Conservation (phyloP, 2,113 vertebrate genomes). For the Gnathonemus longibarbis region DNA sequence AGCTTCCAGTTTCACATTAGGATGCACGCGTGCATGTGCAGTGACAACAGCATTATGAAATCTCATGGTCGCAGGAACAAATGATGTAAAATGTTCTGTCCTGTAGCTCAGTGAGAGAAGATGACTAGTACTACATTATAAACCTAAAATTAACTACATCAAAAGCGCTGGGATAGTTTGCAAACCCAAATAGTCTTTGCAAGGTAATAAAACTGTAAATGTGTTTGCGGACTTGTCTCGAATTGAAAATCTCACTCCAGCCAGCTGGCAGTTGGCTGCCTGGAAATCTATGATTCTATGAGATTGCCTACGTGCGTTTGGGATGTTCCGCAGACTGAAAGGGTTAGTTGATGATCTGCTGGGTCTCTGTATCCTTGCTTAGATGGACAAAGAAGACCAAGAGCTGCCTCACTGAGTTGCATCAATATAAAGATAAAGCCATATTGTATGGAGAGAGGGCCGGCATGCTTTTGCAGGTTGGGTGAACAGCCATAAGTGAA, state of each 20-base stretch:
- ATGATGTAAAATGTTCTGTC: too few species aligned
- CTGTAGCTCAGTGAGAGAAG: too few species aligned
- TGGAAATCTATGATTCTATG: neutral
- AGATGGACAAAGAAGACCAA: neutral
- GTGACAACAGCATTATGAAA: too few species aligned
- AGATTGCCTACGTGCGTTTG: neutral
- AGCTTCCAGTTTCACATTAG: too few species aligned
- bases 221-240: neutral
- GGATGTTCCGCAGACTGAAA: neutral
- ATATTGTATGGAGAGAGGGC: neutral
- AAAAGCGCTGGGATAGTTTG: neutral
- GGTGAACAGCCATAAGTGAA: neutral
- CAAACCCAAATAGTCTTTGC: neutral
- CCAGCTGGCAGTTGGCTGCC: neutral
- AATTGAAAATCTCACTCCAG: neutral
- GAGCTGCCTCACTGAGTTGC: neutral
- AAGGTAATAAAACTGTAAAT: neutral
- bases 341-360: neutral
- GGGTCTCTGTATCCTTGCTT: neutral
- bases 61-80: too few species aligned
- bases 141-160: neutral
- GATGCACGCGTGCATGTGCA: too few species aligned
- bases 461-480: neutral
- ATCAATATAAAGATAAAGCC: neutral
- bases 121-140: neutral